phyloP scores from a whole-genome alignment of 2,797 vertebrate genomes.

The Danio kyathit region DNA sequence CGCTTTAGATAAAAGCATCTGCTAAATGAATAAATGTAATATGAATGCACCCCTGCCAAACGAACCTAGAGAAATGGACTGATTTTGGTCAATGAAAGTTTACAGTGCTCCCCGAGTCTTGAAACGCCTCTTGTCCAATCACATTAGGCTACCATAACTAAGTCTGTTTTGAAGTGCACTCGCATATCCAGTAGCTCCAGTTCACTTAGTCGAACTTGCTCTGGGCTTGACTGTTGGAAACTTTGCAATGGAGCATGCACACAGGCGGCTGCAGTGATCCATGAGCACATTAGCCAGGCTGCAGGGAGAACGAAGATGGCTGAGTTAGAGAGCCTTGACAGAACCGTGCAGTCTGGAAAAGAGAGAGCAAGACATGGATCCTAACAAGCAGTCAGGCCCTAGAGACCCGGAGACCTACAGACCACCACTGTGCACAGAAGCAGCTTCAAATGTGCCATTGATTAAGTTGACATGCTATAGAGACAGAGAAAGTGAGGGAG shows the following conservation, averaged over 20 bases:
- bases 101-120: background rate
- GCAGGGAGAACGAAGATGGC: conserved; percentile 9
- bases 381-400: conserved; percentile 25
- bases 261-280: conserved; percentile 48
- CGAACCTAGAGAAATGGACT: too few relatives aligned
- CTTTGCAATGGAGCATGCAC: conserved; percentile 44
- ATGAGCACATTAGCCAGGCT: conserved; percentile 37
- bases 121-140: background rate
- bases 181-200: conserved; percentile 28
- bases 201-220: conserved; percentile 45
- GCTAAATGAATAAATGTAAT: too few relatives aligned
- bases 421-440: background rate
- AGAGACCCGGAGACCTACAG: conserved; percentile 11
- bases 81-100: background rate
- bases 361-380: conserved; percentile 11
- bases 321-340: conserved; percentile 6
- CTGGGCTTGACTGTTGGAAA: conserved; percentile 41
- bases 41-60: too few relatives aligned
- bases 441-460: conserved; percentile 29
- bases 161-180: conserved; percentile 9
- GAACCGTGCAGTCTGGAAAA: background rate
- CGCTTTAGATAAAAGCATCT: too few relatives aligned
- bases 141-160: background rate
- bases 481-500: background rate
- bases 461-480: background rate